Percentiles rank a stretch among this genome's conserved stretches.
Conservation (phyloP, 2,797 vertebrate species). For the Benthosema pterotum region DNA sequence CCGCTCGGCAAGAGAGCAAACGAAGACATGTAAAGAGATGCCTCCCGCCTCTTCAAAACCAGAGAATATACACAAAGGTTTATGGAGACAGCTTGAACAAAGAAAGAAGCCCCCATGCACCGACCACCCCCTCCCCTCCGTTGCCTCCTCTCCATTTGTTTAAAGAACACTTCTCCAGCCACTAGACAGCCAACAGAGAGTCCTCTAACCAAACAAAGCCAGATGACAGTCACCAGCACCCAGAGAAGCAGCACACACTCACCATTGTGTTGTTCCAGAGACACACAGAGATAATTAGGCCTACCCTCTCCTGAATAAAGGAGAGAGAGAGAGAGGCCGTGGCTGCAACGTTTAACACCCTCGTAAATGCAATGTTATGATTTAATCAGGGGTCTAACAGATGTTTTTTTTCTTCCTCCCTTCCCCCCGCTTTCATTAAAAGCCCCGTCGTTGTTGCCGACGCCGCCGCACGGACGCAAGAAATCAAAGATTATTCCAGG, state of each 20-base stretch:
- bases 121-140: slow-evolving; percentile 14
- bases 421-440: slow-evolving; percentile 85
- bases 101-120: slow-evolving; percentile 54
- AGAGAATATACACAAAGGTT: slow-evolving; percentile 55
- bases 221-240: slow-evolving; percentile 52
- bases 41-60: slow-evolving; percentile 52
- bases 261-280: slow-evolving; percentile 66
- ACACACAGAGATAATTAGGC: slow-evolving; percentile 73
- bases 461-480: slow-evolving; percentile 80
- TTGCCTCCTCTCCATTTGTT: slow-evolving; percentile 52
- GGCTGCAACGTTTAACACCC: slow-evolving; percentile 72
- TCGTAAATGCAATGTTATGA: slow-evolving; percentile 89
- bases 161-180: slow-evolving; percentile 55
- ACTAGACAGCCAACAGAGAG: slow-evolving; percentile 45
- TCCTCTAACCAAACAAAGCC: slow-evolving; percentile 57
- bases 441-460: slow-evolving; percentile 69
- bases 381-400: slow-evolving; percentile 81
- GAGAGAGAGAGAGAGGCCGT: slow-evolving; percentile 72
- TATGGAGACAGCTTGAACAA: slow-evolving; percentile 49
- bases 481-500: slow-evolving; percentile 91
- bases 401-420: slow-evolving; percentile 73
- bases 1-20: slow-evolving; percentile 55
- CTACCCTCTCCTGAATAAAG: slow-evolving; percentile 73
- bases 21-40: slow-evolving; percentile 54
- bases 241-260: slow-evolving; percentile 60